phyloP scores from a whole-genome alignment of 2,113 vertebrate genomes.

The Amphilophus citrinellus region DNA sequence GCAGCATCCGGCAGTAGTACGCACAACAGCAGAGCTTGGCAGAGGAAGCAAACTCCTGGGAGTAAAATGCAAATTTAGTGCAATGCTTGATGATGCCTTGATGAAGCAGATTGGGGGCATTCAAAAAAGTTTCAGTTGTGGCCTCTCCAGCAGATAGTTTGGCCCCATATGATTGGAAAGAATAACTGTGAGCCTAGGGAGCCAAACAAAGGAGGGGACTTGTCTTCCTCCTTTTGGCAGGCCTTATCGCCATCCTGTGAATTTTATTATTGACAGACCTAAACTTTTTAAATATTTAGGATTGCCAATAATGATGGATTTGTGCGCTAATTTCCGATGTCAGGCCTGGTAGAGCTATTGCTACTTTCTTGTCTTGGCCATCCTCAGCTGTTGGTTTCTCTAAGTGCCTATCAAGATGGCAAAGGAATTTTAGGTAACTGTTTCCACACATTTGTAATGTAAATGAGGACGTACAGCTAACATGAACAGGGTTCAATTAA shows the following conservation, averaged over 20 bases:
- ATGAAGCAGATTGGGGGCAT: conserved; percentile 12
- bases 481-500: neutral
- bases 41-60: neutral
- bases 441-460: neutral
- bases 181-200: neutral
- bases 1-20: neutral
- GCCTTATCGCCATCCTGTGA: neutral
- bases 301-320: neutral
- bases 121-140: conserved; percentile 2
- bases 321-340: neutral
- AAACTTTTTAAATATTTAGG: neutral
- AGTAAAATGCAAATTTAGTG: conserved; percentile 36
- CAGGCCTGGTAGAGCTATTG: neutral
- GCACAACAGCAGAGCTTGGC: neutral
- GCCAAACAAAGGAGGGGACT: neutral
- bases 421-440: neutral
- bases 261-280: neutral
- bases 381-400: neutral
- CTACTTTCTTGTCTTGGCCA: neutral
- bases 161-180: neutral
- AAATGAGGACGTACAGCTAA: neutral
- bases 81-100: neutral
- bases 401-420: no score
- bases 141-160: neutral
- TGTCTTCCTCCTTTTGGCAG: neutral